These are phyloP conservation scores for Brachynemurus nebulosus DNA, from an alignment of 2,888 invertebrate genomes.

Conservation along the genomic window DNA sequence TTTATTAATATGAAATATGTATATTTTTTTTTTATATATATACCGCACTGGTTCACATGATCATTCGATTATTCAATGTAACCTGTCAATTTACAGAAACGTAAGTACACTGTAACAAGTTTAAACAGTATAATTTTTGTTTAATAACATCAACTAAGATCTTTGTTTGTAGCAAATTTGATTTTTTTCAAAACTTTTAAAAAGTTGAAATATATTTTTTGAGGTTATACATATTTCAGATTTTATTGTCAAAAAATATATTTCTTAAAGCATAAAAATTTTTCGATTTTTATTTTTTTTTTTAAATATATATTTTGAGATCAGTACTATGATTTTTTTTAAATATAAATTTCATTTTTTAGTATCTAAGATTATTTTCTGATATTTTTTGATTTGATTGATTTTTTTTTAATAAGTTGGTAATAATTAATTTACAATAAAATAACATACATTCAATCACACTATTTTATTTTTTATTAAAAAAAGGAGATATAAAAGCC, in stretches of 20 bases:
- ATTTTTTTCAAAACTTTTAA: not conserved
- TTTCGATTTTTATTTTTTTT: not conserved
- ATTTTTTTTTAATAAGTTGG: slow-evolving; percentile 2
- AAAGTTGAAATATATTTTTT: not conserved
- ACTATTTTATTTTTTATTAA: not conserved
- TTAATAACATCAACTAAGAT: not conserved
- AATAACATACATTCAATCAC: not conserved
- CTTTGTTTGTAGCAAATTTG: not conserved
- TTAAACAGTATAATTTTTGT: not conserved
- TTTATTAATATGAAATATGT: not conserved
- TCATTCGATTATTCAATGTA: too few relatives aligned
- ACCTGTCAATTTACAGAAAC: too few relatives aligned
- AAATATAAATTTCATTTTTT: not conserved
- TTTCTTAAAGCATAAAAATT: slow-evolving; percentile 1
- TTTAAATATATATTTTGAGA: not conserved
- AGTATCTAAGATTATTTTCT: slow-evolving; percentile 1
- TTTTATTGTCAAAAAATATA: too few relatives aligned
- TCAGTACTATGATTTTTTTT: not conserved
- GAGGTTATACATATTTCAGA: not conserved
- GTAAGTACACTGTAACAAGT: not conserved
- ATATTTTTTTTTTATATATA: not conserved
- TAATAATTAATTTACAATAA: slow-evolving; percentile 3
- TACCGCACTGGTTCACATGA: too few relatives aligned
- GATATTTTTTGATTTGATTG: not conserved
- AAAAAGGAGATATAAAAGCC: not conserved